Percentiles rank a stretch among this genome's conserved stretches.
These are phyloP conservation scores for Pollimyrus isidori DNA, from an alignment of 2,113 vertebrate genomes.

Conservation along the genomic window DNA sequence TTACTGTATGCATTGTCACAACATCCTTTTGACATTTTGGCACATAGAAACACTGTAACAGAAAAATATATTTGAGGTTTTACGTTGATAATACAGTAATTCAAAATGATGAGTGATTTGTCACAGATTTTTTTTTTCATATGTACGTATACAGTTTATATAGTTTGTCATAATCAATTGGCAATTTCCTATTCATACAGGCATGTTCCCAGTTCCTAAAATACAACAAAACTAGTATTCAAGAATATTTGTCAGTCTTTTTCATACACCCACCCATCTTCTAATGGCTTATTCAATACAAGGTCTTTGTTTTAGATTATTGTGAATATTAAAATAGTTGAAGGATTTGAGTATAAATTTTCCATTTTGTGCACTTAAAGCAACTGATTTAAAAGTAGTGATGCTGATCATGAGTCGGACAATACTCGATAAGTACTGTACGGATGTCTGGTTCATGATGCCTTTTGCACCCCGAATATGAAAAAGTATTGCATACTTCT, in stretches of 20 bases:
- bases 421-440: background rate
- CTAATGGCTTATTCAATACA: background rate
- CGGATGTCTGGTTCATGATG: background rate
- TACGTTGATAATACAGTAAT: background rate
- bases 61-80: conserved; percentile 5
- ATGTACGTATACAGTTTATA: background rate
- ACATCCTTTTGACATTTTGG: conserved; percentile 83
- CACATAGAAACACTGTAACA: conserved; percentile 79
- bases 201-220: no score
- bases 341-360: background rate
- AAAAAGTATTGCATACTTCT: background rate
- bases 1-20: conserved; percentile 62
- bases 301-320: background rate
- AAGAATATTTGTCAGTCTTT: background rate
- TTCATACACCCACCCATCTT: background rate
- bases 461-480: background rate
- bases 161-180: background rate
- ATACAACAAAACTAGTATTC: background rate
- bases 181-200: background rate
- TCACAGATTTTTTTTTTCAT: background rate
- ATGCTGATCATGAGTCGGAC: background rate
- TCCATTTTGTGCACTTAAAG: background rate
- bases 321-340: background rate
- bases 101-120: background rate
- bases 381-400: background rate